These are phyloP conservation scores for Sinonovacula constricta DNA, from an alignment of 1,140 invertebrate genomes.

Conservation along the genomic window DNA sequence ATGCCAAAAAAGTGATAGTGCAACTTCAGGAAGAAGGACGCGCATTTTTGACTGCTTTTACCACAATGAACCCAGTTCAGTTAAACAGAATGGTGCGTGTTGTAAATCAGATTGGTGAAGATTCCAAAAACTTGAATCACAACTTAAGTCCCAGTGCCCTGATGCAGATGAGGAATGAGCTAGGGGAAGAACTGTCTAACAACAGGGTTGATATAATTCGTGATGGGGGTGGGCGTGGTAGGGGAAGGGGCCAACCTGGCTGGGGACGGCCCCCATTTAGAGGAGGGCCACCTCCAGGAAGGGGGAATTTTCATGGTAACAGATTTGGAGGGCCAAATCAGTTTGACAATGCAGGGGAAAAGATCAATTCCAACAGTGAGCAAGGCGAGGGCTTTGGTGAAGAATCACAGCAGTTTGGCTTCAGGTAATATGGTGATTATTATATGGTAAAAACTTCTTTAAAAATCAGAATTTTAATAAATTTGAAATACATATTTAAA, in stretches of 20 bases:
- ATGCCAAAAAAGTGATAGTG: slow-evolving; percentile 23
- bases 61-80: slow-evolving; percentile 41
- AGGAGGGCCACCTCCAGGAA: not conserved
- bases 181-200: slow-evolving; percentile 11
- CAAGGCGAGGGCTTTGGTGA: not conserved
- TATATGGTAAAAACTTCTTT: not conserved
- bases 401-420: not conserved
- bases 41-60: slow-evolving; percentile 25
- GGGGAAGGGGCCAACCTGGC: slow-evolving; percentile 8
- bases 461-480: not conserved
- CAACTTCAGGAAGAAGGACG: slow-evolving; percentile 27
- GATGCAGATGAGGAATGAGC: slow-evolving; percentile 30
- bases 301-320: slow-evolving; percentile 34
- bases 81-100: slow-evolving; percentile 42
- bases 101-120: slow-evolving; percentile 37
- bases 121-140: slow-evolving; percentile 28
- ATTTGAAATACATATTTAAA: no score
- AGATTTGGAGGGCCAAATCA: slow-evolving; percentile 2
- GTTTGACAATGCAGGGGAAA: not conserved
- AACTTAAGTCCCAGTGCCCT: slow-evolving; percentile 14
- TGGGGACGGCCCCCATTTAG: not conserved
- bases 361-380: not conserved
- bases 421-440: not conserved
- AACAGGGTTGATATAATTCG: slow-evolving; percentile 13
- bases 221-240: not conserved